These are phyloP conservation scores for Echinops telfairi DNA, from an alignment of 2,113 vertebrate species.

Conservation along the genomic window DNA sequence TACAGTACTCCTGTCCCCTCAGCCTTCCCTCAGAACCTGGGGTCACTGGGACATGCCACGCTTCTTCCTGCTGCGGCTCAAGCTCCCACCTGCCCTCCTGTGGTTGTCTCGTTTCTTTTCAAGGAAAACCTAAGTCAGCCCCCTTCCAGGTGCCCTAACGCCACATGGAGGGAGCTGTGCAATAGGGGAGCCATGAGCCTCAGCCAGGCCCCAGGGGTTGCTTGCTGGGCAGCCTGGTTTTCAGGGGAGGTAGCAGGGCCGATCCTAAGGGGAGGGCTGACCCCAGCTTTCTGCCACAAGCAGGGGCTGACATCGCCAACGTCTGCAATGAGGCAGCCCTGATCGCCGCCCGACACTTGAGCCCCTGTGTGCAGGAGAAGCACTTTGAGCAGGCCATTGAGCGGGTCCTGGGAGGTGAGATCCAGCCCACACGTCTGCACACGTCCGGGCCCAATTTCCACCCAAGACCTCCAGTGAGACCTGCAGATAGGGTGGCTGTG, in stretches of 20 bases:
- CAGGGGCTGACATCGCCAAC: conserved; percentile 90
- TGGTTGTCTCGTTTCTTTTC: neutral
- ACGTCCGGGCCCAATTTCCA: neutral
- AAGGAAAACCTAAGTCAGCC: neutral
- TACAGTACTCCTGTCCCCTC: too few relatives aligned
- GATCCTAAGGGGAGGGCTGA: too few relatives aligned
- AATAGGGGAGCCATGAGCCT: neutral
- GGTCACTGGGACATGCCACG: too few relatives aligned
- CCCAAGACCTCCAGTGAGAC: neutral
- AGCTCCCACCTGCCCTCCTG: neutral
- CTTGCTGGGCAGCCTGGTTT: neutral
- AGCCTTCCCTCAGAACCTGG: too few relatives aligned
- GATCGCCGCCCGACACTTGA: conserved; percentile 87
- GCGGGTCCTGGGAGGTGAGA: conserved; percentile 86
- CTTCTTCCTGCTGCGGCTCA: neutral
- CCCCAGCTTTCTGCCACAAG: neutral
- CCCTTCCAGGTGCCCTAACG: neutral
- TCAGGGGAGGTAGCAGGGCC: neutral
- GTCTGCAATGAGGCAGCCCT: conserved; percentile 91
- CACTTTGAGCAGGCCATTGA: conserved; percentile 87
- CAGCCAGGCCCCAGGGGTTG: too few relatives aligned
- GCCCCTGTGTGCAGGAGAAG: conserved; percentile 77
- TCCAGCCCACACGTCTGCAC: too few relatives aligned
- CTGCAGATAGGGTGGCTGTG: neutral
- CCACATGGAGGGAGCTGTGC: too few relatives aligned